phyloP scores from a whole-genome alignment of 1,140 invertebrate species.

The Drosophila kepulauana region DNA sequence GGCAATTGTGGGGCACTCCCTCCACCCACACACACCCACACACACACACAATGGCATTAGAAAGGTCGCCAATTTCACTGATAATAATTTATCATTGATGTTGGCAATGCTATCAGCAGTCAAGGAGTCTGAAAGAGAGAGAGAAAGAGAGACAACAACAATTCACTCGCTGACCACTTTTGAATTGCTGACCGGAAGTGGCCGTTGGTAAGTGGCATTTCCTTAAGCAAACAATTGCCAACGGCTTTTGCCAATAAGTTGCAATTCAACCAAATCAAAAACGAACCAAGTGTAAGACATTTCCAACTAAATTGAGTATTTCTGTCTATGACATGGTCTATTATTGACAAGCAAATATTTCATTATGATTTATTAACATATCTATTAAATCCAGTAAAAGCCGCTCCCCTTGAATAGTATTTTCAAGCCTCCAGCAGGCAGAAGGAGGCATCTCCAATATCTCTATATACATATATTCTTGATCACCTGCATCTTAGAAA shows the following conservation, averaged over 20 bases:
- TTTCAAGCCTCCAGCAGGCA: no score
- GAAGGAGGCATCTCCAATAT: no score
- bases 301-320: conserved; percentile 4
- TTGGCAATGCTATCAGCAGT: conserved; percentile 60
- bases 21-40: conserved; percentile 1
- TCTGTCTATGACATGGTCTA: not conserved
- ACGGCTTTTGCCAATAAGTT: conserved; percentile 20
- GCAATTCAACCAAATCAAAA: conserved; percentile 11
- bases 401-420: no score
- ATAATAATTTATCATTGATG: conserved; percentile 62
- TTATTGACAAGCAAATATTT: no score
- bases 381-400: no score
- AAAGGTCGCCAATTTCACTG: conserved; percentile 81
- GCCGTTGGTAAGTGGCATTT: conserved; percentile 57
- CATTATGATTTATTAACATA: no score
- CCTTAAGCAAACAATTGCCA: conserved; percentile 40
- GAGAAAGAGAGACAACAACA: conserved; percentile 32
- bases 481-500: no score
- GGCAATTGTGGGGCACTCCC: conserved; percentile 26
- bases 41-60: conserved; percentile 33
- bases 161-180: conserved; percentile 3
- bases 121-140: not conserved
- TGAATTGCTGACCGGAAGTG: conserved; percentile 58
- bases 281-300: not conserved
- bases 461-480: no score